Evolutionary conservation across 2,888 invertebrate genomes (phyloP).

Genomic region (Agapetus fuscipes): DNA sequence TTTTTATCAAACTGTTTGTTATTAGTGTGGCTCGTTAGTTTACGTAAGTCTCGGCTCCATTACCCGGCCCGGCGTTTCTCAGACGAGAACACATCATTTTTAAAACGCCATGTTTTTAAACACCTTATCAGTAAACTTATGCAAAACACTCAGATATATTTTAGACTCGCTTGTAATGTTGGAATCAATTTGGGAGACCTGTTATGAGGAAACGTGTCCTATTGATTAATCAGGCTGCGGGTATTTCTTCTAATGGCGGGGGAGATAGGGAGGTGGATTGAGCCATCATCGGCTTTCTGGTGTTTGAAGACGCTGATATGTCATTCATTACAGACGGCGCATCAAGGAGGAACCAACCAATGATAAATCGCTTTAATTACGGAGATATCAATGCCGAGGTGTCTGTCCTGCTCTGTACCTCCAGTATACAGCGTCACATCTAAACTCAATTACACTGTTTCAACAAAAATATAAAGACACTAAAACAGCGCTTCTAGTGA

Average conservation of each 20-base stretch:
- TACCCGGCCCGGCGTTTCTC: too few species aligned
- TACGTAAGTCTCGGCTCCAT: too few species aligned
- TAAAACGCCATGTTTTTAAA: background rate
- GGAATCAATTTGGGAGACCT: slow-evolving; percentile 14
- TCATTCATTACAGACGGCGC: slow-evolving; percentile 16
- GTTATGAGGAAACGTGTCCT: slow-evolving; percentile 19
- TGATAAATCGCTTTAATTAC: slow-evolving; percentile 20
- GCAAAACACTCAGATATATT: slow-evolving; percentile 5
- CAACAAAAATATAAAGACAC: too few species aligned
- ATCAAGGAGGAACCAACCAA: slow-evolving; percentile 11
- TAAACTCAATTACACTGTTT: too few species aligned
- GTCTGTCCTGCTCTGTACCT: background rate
- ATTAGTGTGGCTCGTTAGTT: too few species aligned
- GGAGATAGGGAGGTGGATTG: slow-evolving; percentile 18
- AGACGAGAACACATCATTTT: background rate
- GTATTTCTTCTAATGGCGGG: slow-evolving; percentile 19
- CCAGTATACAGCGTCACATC: too few species aligned
- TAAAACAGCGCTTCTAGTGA: too few species aligned
- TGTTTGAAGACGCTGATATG: slow-evolving; percentile 17
- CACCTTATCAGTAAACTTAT: slow-evolving; percentile 9
- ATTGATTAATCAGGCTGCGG: slow-evolving; percentile 19
- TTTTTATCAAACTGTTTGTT: too few species aligned
- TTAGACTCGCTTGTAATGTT: background rate
- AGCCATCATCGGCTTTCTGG: slow-evolving; percentile 19
- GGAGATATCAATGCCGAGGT: slow-evolving; percentile 12